A percentile compares a stretch with the other conserved stretches of the same genome.
Conservation (phyloP, 2,888 invertebrate genomes). For the Polyommatus icarus region DNA sequence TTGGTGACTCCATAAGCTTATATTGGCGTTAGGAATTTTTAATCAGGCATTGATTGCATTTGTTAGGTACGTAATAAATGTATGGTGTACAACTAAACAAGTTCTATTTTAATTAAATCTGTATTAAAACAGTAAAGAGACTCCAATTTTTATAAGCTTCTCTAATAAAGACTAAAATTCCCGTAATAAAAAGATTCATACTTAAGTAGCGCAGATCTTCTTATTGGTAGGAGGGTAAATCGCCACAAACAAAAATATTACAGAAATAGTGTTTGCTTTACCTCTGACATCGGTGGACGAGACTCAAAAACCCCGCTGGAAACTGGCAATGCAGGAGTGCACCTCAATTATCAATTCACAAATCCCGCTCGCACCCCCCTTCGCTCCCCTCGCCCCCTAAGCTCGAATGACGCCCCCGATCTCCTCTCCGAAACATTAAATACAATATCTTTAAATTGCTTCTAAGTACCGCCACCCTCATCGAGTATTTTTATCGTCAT, state of each 20-base stretch:
- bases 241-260: background rate
- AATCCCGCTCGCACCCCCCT: slow-evolving; percentile 57
- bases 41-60: slow-evolving; percentile 3
- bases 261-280: background rate
- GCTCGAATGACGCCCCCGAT: slow-evolving; percentile 49
- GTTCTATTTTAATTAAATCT: background rate
- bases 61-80: background rate
- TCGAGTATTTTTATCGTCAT: slow-evolving; percentile 74
- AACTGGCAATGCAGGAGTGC: slow-evolving; percentile 59
- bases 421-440: slow-evolving; percentile 67
- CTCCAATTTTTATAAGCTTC: background rate
- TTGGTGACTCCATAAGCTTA: slow-evolving; percentile 21
- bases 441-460: slow-evolving; percentile 79
- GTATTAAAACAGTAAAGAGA: background rate
- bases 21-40: background rate
- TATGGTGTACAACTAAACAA: background rate
- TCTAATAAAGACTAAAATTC: too few species aligned
- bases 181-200: too few species aligned
- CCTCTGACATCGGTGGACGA: slow-evolving; percentile 37
- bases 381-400: slow-evolving; percentile 48
- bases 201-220: too few species aligned
- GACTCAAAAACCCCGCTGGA: slow-evolving; percentile 46
- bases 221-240: background rate
- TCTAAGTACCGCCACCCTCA: slow-evolving; percentile 75
- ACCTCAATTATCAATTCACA: slow-evolving; percentile 71